Base-by-base conservation (phyloP, 2,113 vertebrate species). In the Numenius arquata region DNA sequence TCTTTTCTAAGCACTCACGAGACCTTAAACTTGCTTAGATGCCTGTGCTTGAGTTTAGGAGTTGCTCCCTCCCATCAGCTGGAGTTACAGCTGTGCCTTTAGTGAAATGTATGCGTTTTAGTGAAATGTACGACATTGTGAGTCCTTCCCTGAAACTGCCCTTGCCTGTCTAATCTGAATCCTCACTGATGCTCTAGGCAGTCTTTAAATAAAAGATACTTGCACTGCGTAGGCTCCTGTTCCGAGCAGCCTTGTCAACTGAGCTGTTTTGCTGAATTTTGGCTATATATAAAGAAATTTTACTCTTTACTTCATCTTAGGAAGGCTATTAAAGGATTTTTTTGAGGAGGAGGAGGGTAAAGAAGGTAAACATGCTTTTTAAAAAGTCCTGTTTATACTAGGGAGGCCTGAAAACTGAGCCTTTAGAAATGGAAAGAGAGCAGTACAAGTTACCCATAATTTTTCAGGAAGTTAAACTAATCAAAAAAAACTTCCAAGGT, bases 391-490 rank as follows among this genome's bases (percentile, higher is more conserved):
- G 6, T 65, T 83, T 77, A 14, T 85, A 30, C 47, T 22, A 19
- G 20, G 50, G 18, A 83, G 23, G 50, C 26, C 36, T 88, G 55
- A 67, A 95, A 77, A 88, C 19, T 34, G 58, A 55, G 29, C 68
- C 11, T 71, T 80, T 62, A 66, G 55, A 66, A 85, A 45, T 30
- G 8, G 27, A 27, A 20, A 38, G 71, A 72, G 23, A 70, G 50
- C 13, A 58, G 25, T 56, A n/a, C 17, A 83, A 55, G 10, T 36
- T 67, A 30, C 4, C 21, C 0, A 0, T 72, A 4, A 6, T 27
- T 81, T 80, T 90, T 93, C 68, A 90, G 40, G 34, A 81, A 61
- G 63, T 55, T 58, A 67, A 80, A 94, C 30, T 83, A 48, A 79
- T 83, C 5, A 1, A 29, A n/a, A 48, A 59, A 29, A 73, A 11